Evolutionary conservation across 2,888 invertebrate genomes (phyloP).

Genomic region (Silvanus unidentatus): DNA sequence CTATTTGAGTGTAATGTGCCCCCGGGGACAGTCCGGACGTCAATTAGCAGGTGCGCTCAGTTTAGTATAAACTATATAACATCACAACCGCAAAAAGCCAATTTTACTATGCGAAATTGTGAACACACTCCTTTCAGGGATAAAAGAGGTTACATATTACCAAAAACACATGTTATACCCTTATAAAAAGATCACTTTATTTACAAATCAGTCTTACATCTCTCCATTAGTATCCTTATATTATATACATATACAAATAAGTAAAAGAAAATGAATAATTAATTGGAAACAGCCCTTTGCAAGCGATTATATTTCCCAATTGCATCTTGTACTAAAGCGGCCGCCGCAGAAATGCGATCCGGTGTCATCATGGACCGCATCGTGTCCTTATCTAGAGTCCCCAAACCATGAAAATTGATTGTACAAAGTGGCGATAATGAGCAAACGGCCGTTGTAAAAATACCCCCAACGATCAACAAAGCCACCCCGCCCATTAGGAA

Average conservation of each 20-base stretch:
- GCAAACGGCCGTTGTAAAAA: slow-evolving; percentile 55
- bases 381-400: slow-evolving; percentile 42
- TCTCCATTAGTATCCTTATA: no score
- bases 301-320: slow-evolving; percentile 54
- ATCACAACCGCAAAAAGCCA: no score
- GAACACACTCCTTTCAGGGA: no score
- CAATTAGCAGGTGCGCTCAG: slow-evolving; percentile 11
- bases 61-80: slow-evolving; percentile 1
- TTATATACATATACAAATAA: no score
- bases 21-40: slow-evolving; percentile 9
- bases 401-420: slow-evolving; percentile 49
- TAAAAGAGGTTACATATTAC: no score
- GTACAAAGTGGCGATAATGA: slow-evolving; percentile 58
- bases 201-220: no score
- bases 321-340: slow-evolving; percentile 56
- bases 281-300: slow-evolving; percentile 28
- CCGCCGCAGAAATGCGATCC: slow-evolving; percentile 54
- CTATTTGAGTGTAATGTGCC: slow-evolving; percentile 12
- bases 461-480: slow-evolving; percentile 50
- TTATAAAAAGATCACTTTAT: no score
- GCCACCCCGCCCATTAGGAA: slow-evolving; percentile 45
- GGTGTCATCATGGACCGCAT: slow-evolving; percentile 55
- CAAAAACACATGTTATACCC: no score
- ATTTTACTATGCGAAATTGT: no score
- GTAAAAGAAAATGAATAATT: slow-evolving; percentile 10